Base-by-base conservation (phyloP, 1,140 invertebrate species). In the Rhagoletis zephyria region DNA sequence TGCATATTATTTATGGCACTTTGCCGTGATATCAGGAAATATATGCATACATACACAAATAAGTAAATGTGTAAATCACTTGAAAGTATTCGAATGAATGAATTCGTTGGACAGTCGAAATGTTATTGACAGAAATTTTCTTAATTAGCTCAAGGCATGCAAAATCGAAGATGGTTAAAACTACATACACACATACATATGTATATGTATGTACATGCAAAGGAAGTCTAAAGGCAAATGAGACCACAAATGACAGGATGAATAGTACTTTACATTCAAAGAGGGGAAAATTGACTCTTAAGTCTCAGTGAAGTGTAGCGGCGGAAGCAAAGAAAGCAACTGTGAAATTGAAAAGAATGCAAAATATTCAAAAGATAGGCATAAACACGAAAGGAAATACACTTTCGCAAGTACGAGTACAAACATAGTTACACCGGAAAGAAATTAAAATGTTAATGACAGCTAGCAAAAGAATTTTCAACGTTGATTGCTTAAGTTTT, bases 81-180 rank as follows among this genome's bases (percentile, higher is more conserved):
- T 74, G 74, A 30, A 14, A 30, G 48, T 48, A 51, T 3, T 56
- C 14, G 19, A 12, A 19, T 81, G n/a, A n/a, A 10, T 74, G 5
- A 48, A 74, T 16, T 30, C 12, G 42, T 81, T n/a, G 7, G 12
- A 9, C 48, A 81, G 3, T 19, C 48, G 74, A 19, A 81, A 30
- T 45, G 19, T 10, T 81, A 81, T 81, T 81, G 9, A 51, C 48
- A 56, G 74, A n/a, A 56, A 81, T 81, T 45, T 81, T 48, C 42
- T 81, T 81, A 81, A 81, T 81, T 81, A 81, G 74, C 45, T 81
- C 56, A 14, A 59, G 74, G 45, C 74, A 81, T 81, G 74, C 74
- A 81, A 81, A 19, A 3, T 3, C 16, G 16, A 48, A 74, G 30
- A 9, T 14, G 30, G 45, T 5, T 16, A 45, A 70, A 12, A 48